A percentile compares a stretch with the other conserved stretches of the same genome.
phyloP scores from a whole-genome alignment of 2,888 invertebrate genomes.

The Eurytoma californica region DNA sequence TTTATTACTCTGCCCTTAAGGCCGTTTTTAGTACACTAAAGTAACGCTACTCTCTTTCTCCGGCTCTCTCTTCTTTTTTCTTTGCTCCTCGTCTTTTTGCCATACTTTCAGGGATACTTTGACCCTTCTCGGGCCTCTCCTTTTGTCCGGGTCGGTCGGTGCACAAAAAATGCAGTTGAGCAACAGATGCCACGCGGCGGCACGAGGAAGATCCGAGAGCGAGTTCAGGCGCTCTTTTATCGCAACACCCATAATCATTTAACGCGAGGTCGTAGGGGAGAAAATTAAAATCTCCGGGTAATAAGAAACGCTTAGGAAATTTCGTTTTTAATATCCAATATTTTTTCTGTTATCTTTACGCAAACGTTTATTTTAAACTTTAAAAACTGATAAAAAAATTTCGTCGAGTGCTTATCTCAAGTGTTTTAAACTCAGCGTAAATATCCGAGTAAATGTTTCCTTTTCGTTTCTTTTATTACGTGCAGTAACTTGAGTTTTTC shows the following conservation, averaged over 20 bases:
- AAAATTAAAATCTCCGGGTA: constrained; percentile 8
- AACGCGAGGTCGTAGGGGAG: not conserved
- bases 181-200: constrained; percentile 57
- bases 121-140: constrained; percentile 12
- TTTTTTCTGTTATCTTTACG: no score
- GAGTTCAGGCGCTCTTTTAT: constrained; percentile 6
- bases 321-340: no score
- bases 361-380: no score
- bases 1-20: not conserved
- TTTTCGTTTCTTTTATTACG: no score
- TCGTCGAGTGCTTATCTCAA: no score
- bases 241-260: constrained; percentile 15
- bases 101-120: constrained; percentile 29
- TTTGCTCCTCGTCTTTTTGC: constrained; percentile 4
- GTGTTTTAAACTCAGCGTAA: no score
- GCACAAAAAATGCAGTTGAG: constrained; percentile 54
- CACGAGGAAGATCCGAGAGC: not conserved
- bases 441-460: no score
- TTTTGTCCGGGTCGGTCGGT: constrained; percentile 27
- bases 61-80: not conserved
- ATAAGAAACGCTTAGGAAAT: no score
- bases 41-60: not conserved
- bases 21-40: no score
- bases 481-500: no score
- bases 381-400: no score